Percentiles rank a stretch among this genome's conserved stretches.
Evolutionary conservation across 2,113 vertebrate genomes (phyloP).

Genomic region (Gambusia affinis): DNA sequence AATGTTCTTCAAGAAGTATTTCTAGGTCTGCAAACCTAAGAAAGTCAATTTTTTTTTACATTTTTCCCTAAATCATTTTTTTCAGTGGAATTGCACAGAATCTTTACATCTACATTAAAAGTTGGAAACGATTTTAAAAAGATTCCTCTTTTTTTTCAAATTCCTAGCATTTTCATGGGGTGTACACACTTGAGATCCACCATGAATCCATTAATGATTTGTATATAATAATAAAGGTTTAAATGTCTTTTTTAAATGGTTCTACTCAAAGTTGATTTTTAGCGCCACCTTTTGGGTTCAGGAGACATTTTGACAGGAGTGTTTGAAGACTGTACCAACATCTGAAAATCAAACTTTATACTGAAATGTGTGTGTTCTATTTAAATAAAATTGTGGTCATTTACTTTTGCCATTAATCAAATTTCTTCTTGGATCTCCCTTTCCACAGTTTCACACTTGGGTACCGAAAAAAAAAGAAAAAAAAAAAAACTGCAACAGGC

Average conservation of each 20-base stretch:
- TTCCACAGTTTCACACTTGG: neutral
- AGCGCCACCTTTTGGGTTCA: neutral
- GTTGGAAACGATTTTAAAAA: too few species aligned
- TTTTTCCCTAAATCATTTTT: too few species aligned
- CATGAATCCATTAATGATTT: neutral
- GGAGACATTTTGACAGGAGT: neutral
- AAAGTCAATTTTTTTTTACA: too few species aligned
- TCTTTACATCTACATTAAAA: too few species aligned
- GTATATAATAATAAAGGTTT: neutral
- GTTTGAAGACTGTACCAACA: neutral
- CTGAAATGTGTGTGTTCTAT: conserved; percentile 4
- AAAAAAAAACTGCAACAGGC: too few species aligned
- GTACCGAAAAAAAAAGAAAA: too few species aligned
- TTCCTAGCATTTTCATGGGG: neutral
- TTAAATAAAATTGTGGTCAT: conserved; percentile 2
- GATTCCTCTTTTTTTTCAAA: neutral
- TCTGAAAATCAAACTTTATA: neutral
- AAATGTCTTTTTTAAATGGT: neutral
- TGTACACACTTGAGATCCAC: neutral
- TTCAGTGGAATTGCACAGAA: too few species aligned
- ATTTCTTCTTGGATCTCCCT: neutral
- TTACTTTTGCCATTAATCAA: neutral
- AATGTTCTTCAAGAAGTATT: too few species aligned
- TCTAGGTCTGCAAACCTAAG: too few species aligned
- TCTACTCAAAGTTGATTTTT: neutral